These are phyloP conservation scores for Drosophila ananassae DNA, from an alignment of 1,140 invertebrate genomes.

Conservation along the genomic window DNA sequence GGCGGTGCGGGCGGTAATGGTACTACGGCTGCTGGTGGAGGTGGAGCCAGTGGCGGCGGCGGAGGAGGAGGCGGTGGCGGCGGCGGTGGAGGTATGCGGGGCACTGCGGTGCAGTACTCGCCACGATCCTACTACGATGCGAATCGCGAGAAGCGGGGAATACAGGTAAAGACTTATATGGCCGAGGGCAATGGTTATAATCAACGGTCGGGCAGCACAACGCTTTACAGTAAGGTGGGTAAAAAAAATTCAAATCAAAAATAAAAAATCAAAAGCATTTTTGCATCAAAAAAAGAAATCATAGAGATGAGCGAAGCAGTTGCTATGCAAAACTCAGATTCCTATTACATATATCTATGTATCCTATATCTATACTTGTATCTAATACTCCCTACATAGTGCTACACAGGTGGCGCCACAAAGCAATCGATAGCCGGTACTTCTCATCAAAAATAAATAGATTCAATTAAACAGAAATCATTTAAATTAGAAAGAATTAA, in stretches of 20 bases:
- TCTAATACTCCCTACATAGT: conserved; percentile 28
- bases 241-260: conserved; percentile 27
- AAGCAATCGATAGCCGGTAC: neutral
- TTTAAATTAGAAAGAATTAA: too few species aligned
- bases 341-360: conserved; percentile 61
- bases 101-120: conserved; percentile 84
- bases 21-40: conserved; percentile 50
- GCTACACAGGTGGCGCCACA: conserved; percentile 16
- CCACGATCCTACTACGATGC: conserved; percentile 84
- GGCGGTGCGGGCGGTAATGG: conserved; percentile 48
- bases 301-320: conserved; percentile 40
- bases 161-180: conserved; percentile 98
- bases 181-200: conserved; percentile 96
- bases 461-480: too few species aligned
- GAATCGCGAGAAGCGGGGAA: conserved; percentile 85
- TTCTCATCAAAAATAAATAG: neutral
- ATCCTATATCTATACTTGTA: conserved; percentile 48
- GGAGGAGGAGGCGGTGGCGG: conserved; percentile 22
- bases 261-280: conserved; percentile 23
- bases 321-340: conserved; percentile 51
- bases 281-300: conserved; percentile 42
- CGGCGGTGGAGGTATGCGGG: conserved; percentile 62
- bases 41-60: conserved; percentile 30
- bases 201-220: conserved; percentile 89
- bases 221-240: conserved; percentile 96